phyloP scores from a whole-genome alignment of 2,113 vertebrate species.

The Corythaeola cristata region DNA sequence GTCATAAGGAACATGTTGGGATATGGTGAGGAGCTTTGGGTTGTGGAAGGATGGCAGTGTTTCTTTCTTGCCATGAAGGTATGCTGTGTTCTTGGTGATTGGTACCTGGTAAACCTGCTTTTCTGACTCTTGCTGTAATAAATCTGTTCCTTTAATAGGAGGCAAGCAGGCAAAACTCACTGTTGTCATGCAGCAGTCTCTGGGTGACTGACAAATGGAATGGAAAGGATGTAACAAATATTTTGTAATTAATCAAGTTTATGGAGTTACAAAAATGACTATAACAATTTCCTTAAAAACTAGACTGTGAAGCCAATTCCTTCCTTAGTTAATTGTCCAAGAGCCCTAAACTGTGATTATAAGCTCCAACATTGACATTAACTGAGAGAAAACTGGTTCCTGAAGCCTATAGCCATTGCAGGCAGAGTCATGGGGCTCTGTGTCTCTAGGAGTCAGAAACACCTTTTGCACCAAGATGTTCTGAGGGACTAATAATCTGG shows the following conservation, averaged over 20 bases:
- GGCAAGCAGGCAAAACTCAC: not conserved
- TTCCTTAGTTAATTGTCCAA: not conserved
- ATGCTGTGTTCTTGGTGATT: not conserved
- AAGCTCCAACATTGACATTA: not conserved
- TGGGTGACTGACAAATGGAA: not conserved
- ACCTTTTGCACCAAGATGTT: not conserved
- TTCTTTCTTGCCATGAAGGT: not conserved
- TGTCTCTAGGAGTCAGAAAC: not conserved
- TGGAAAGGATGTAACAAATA: not conserved
- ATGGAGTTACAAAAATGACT: not conserved
- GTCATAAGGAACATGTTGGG: not conserved
- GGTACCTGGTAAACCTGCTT: not conserved
- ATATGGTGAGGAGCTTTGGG: not conserved
- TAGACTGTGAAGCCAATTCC: not conserved
- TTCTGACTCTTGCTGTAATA: not conserved
- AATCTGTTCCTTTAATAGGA: not conserved
- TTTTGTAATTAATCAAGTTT: not conserved
- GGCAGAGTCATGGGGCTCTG: not conserved
- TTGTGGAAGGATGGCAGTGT: fast-evolving
- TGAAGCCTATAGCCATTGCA: not conserved
- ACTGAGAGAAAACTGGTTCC: not conserved
- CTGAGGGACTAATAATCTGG: not conserved
- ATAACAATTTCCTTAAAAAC: not conserved
- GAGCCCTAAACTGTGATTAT: not conserved
- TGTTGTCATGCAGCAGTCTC: not conserved